Base-by-base conservation (phyloP, 2,797 vertebrate genomes). In the Sebastes oblongus region DNA sequence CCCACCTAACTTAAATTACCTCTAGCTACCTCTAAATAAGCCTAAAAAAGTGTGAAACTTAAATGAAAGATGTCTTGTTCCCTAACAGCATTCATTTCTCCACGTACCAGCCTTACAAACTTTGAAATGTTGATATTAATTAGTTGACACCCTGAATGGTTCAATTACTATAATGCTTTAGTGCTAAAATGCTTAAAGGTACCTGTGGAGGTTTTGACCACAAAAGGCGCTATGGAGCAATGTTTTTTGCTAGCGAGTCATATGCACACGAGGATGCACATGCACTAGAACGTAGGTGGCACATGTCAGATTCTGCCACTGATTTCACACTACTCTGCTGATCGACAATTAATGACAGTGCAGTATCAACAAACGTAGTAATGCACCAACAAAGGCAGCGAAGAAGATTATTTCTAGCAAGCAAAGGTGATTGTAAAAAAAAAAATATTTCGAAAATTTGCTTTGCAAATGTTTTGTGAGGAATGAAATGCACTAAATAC, bases 211-310 rank as follows among this genome's bases (percentile, higher is more conserved):
- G 1, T 25, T 25, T 56, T 56, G 55, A 25, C 55, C 55, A 27
- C 55, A 1, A 27, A 18, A 2, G 27, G 27, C 1, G 1, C 0
- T 2, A 29, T 10, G 27, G 25, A 32, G 18, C 1, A 46, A 46
- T 46, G 42, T 18, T 46, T 46, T 46, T 46, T 42, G 5, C 39
- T 42, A 14, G 13, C 2, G 36, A 14, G 36, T 30, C 16, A 3
- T 2, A 22, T 24, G 3, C 22, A 25, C 12, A 55, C 10, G 3
- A 46, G 14, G 16, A 55, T n/a, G 42, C 42, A 46, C 39, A 46
- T 1, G 39, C 39, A 46, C 14, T 46, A 50, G 46, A 9, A 50
- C 46, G 0, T 1, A 0, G 46, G 46, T 3, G 46, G 3, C 46
- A 0, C 11, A 24, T 1, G 52, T 27, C 24, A 58, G 3, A 25